A percentile compares a stretch with the other conserved stretches of the same genome.
phyloP scores from a whole-genome alignment of 2,888 invertebrate genomes.

The Amiota mariae region DNA sequence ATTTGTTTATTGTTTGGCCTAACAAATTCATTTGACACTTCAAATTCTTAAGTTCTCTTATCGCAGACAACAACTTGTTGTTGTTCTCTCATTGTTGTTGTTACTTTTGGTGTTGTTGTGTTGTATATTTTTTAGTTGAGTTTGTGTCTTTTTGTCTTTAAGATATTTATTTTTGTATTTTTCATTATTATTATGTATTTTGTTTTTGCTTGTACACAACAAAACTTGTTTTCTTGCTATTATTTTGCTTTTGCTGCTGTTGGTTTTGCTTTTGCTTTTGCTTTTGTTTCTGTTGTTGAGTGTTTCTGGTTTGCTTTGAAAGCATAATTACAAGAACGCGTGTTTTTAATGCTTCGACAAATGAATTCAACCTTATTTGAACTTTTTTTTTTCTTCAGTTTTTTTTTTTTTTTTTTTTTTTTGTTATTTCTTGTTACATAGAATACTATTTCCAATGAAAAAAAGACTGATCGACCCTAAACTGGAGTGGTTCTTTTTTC shows the following conservation, averaged over 20 bases:
- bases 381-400: conserved; percentile 49
- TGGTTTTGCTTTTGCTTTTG: conserved; percentile 37
- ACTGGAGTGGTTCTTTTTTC: too few species aligned
- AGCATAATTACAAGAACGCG: conserved; percentile 68
- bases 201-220: conserved; percentile 33
- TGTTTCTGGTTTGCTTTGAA: conserved; percentile 42
- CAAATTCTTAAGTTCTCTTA: conserved; percentile 47
- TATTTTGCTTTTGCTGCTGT: conserved; percentile 20
- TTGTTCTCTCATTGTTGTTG: background rate
- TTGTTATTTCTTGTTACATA: conserved; percentile 40
- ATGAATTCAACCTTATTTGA: conserved; percentile 68
- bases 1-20: conserved; percentile 27
- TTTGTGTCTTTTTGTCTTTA: too few species aligned
- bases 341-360: conserved; percentile 62
- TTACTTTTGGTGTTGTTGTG: too few species aligned
- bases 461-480: too few species aligned
- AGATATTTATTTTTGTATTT: conserved; percentile 38
- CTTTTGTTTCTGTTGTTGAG: conserved; percentile 31
- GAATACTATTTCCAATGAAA: background rate
- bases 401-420: conserved; percentile 34
- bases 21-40: conserved; percentile 68
- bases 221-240: conserved; percentile 9
- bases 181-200: conserved; percentile 49
- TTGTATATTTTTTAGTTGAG: too few species aligned
- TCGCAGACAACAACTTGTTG: conserved; percentile 47